Base-by-base conservation (phyloP, 2,888 invertebrate genomes). In the Pilophorus perplexus region DNA sequence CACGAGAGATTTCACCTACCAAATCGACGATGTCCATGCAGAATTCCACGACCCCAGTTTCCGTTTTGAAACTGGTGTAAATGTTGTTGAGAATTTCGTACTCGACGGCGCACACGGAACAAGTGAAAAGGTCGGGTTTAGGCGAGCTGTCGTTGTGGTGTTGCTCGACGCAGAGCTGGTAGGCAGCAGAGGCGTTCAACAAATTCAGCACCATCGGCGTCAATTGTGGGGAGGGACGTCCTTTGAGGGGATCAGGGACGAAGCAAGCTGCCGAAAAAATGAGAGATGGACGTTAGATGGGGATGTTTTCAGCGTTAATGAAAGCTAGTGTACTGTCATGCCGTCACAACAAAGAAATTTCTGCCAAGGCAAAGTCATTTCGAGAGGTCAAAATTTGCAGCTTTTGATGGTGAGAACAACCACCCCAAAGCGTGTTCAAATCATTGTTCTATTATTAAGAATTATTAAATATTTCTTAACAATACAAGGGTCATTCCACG, bases 11-110 rank as follows among this genome's bases (percentile, higher is more conserved):
- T 14, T 52, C 20, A 78, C 80, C 79, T 77, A 85, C 86, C 71
- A 82, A 78, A 77, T 86, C 86, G 1, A 85, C 83, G 71, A 85
- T 80, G 75, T 86, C 86, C 83, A 86, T 84, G 72, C 86, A 86
- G 67, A 85, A 78, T 67, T 82, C 83, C 73, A 82, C 81, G 64
- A 79, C 76, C 67, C 83, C 84, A 73, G 82, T 81, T 66, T 79
- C 75, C 74, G 82, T 81, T 71, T 78, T 84, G 64, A 85, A 77
- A 27, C 80, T 78, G 72, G 80, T 79, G 74, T 85, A 86, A 73
- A 79, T 84, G 48, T 79, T 75, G 74, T 84, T 83, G 69, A 86
- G 75, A 37, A 76, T 73, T 5, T 80, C 48, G 74, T 86, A 86
- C 3, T 75, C 73, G 27, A 78, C 75, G 78, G 80, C 79, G 73